phyloP scores from a whole-genome alignment of 2,797 vertebrate genomes.

The Platyrinchus mystaceus region DNA sequence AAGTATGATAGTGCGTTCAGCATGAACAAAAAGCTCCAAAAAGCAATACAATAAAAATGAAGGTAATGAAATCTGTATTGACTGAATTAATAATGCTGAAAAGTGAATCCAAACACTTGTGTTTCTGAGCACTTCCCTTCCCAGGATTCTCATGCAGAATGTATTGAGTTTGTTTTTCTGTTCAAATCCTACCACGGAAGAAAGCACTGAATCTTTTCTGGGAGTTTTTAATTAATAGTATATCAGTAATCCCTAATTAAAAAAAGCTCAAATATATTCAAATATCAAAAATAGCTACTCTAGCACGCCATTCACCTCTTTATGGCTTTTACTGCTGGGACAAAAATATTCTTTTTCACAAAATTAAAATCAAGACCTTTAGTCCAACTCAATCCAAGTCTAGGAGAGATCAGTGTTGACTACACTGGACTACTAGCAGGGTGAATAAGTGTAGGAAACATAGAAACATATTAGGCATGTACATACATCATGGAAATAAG shows the following conservation, averaged over 20 bases:
- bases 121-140: not conserved
- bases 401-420: not conserved
- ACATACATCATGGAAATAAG: not conserved
- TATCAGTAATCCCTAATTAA: not conserved
- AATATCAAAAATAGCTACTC: not conserved
- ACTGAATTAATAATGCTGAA: not conserved
- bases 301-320: not conserved
- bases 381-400: not conserved
- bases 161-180: not conserved
- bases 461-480: fast-evolving
- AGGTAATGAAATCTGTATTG: not conserved
- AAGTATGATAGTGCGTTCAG: not conserved
- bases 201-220: not conserved
- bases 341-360: not conserved
- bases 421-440: not conserved
- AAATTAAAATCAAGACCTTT: not conserved
- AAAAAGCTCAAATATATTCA: not conserved
- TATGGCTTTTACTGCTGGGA: not conserved
- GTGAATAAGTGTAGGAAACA: not conserved
- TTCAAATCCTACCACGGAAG: not conserved
- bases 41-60: not conserved
- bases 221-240: not conserved
- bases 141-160: not conserved
- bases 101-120: not conserved
- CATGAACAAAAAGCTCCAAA: not conserved